Base-by-base conservation (phyloP, 2,888 invertebrate genomes). In the Ernsta delagoae region DNA sequence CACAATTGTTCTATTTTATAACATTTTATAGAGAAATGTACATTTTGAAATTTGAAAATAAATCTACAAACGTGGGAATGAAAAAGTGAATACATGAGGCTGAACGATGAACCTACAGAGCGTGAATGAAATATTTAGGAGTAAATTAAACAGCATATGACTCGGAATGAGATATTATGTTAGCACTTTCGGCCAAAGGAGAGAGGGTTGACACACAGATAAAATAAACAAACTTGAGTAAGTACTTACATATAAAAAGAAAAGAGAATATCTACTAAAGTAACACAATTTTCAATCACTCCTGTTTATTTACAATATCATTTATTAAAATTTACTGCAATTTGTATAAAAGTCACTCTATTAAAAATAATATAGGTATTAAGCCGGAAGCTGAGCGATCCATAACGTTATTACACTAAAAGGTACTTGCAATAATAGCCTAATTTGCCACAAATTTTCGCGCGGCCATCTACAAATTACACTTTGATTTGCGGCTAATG, bases 401-500 rank as follows among this genome's bases (percentile, higher is more conserved):
- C 64, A 64, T 69, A 57, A 59, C 50, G 54, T 70, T 70, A 70
- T 70, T 70, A 70, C 64, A 70, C 70, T 70, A 70, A 64, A 70
- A 70, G 69, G 69, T 70, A 59, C 69, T 70, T 70, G 64, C 69
- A 70, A 63, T 70, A 70, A 70, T 70, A 64, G 64, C 64, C 69
- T 70, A 70, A 70, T 70, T 70, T 69, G 62, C 65, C 61, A 70
- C 72, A 71, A 73, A 70, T 70, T 70, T 64, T 64, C 63, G 59
- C 69, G 64, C 59, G 31, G 69, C 69, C 69, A 64, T 63, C 78
- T 75, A 81, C 84, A 85, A 83, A 84, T 85, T 84, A 80, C 79
- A 73, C 75, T 79, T 81, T 83, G 80, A 87, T 86, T 83, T 82
- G 79, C 80, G 80, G 81, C 81, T 86, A 87, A 88, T 87, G 84